Percentiles rank a stretch among this genome's conserved stretches.
Conservation (phyloP, 2,888 invertebrate species). For the Eupithecia dodoneata region DNA sequence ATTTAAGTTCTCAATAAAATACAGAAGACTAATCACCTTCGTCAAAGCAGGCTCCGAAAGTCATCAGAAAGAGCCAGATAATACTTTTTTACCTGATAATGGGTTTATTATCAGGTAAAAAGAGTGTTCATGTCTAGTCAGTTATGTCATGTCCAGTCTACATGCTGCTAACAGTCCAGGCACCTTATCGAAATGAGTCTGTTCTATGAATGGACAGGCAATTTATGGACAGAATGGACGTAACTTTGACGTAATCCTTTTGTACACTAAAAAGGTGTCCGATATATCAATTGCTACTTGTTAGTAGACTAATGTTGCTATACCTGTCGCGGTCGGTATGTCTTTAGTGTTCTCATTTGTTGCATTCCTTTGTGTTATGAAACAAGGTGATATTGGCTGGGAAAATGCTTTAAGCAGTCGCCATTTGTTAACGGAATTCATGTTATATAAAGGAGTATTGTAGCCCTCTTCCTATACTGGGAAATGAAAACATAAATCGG, state of each 20-base stretch:
- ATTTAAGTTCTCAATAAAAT: neutral
- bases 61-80: neutral
- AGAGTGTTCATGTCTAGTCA: neutral
- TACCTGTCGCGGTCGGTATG: neutral
- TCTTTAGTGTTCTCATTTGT: constrained; percentile 5
- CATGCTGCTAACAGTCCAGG: neutral
- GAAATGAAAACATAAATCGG: no score
- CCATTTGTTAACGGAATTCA: neutral
- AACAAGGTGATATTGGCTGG: neutral
- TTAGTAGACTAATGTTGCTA: constrained; percentile 11
- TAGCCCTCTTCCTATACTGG: neutral
- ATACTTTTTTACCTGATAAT: neutral
- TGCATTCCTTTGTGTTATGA: constrained; percentile 9
- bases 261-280: constrained; percentile 19
- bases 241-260: constrained; percentile 41
- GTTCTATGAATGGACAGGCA: constrained; percentile 30
- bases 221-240: constrained; percentile 29
- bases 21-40: neutral
- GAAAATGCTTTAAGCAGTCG: neutral
- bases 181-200: constrained; percentile 25
- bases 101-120: no score
- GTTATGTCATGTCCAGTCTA: constrained; percentile 6
- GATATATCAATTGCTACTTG: constrained; percentile 19
- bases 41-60: neutral
- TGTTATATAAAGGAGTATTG: neutral